A percentile compares a stretch with the other conserved stretches of the same genome.
Conservation (phyloP, 1,140 invertebrate genomes). For the Apocrypta bakeri region DNA sequence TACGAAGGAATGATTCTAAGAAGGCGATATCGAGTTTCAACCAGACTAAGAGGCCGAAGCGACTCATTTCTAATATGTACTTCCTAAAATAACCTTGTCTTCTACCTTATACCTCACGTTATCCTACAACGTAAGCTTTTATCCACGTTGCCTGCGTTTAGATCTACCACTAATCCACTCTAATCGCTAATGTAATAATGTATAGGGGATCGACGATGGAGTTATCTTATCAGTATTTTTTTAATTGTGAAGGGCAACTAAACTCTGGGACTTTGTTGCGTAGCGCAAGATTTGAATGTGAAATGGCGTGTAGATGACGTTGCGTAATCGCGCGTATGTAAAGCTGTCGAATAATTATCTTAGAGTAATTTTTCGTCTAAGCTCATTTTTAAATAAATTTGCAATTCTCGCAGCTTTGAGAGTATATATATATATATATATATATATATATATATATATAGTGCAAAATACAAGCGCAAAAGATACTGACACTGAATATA, state of each 20-base stretch:
- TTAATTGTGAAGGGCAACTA: background rate
- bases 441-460: too few species aligned
- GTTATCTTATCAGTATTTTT: conserved; percentile 45
- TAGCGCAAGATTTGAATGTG: conserved; percentile 26
- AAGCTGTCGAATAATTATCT: conserved; percentile 13
- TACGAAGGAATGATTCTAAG: background rate
- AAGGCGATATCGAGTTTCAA: background rate
- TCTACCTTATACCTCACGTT: background rate
- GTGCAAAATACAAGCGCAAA: background rate
- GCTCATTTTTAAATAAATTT: background rate
- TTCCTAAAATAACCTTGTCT: background rate
- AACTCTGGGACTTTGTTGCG: background rate
- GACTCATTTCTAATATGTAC: conserved; percentile 13
- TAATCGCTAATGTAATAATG: background rate
- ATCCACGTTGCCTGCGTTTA: conserved; percentile 2
- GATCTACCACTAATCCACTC: too few species aligned
- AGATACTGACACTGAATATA: conserved; percentile 33
- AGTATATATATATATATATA: too few species aligned
- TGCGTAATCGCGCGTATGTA: background rate
- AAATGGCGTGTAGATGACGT: background rate
- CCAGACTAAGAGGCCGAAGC: background rate
- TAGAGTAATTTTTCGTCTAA: background rate
- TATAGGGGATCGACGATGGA: background rate
- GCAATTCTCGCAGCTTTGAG: background rate
- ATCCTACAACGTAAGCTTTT: conserved; percentile 4